These are phyloP conservation scores for Drosophila arizonae DNA, from an alignment of 1,140 invertebrate species.

Conservation along the genomic window DNA sequence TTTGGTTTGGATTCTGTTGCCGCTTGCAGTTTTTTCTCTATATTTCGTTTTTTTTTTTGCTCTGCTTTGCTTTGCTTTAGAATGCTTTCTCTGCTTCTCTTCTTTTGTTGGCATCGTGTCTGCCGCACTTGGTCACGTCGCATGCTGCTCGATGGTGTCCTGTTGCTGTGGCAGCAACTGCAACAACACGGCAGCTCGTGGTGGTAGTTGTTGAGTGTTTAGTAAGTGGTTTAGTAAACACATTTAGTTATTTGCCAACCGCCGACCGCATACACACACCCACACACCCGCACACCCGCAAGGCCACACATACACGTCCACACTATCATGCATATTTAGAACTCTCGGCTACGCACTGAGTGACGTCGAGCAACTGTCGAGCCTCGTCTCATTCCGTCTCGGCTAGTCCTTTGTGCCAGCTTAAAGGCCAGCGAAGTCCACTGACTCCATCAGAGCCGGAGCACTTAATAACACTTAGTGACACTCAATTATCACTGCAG, in stretches of 20 bases:
- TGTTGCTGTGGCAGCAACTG: constrained; percentile 18
- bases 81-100: constrained; percentile 30
- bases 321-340: constrained; percentile 31
- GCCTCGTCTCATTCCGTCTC: constrained; percentile 9
- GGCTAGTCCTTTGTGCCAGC: constrained; percentile 27
- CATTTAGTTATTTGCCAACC: constrained; percentile 77
- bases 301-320: constrained; percentile 8
- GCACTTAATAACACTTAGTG: constrained; percentile 78
- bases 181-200: constrained; percentile 14
- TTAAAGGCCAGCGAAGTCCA: constrained; percentile 28
- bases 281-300: constrained; percentile 29
- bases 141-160: constrained; percentile 19
- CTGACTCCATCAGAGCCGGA: constrained; percentile 26
- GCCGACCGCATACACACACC: constrained; percentile 49
- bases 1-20: constrained; percentile 34
- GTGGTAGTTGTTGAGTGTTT: constrained; percentile 76
- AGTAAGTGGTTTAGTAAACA: constrained; percentile 82
- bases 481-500: constrained; percentile 77
- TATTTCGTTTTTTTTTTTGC: constrained; percentile 38
- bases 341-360: constrained; percentile 36
- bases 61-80: background rate
- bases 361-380: constrained; percentile 14
- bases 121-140: constrained; percentile 72
- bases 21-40: constrained; percentile 36
- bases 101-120: constrained; percentile 27